Percentiles rank a stretch among this genome's conserved stretches.
These are phyloP conservation scores for Mus minutoides DNA, from an alignment of 2,797 vertebrate genomes.

Conservation along the genomic window DNA sequence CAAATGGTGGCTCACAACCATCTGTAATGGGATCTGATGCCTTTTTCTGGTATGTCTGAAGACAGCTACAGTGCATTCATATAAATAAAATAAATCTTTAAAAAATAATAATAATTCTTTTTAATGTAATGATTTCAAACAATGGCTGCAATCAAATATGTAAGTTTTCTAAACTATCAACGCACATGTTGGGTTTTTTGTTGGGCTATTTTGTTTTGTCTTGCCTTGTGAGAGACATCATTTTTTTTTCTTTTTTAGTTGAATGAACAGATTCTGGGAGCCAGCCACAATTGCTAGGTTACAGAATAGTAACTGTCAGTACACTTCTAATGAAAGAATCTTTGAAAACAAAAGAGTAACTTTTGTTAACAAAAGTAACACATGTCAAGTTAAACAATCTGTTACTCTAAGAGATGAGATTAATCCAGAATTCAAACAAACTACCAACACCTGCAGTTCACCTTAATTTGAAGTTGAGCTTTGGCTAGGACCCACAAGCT, in stretches of 20 bases:
- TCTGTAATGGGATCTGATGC: too few relatives aligned
- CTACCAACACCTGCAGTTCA: neutral
- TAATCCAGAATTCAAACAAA: neutral
- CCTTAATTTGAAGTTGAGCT: neutral
- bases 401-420: neutral
- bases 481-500: neutral
- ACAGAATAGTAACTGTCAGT: neutral
- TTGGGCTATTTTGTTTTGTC: neutral
- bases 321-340: neutral
- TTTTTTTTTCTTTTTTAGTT: neutral
- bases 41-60: too few relatives aligned
- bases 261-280: constrained; percentile 22
- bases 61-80: too few relatives aligned
- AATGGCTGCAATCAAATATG: neutral
- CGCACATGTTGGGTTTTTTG: neutral
- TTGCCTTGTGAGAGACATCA: neutral
- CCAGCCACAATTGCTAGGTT: neutral
- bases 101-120: too few relatives aligned
- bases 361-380: too few relatives aligned
- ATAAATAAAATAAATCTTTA: too few relatives aligned
- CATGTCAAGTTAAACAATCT: neutral
- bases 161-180: neutral
- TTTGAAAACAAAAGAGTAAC: neutral
- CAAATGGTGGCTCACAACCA: too few relatives aligned
- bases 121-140: neutral